These are phyloP conservation scores for Ceratitis capitata DNA, from an alignment of 1,140 invertebrate genomes.

Conservation along the genomic window DNA sequence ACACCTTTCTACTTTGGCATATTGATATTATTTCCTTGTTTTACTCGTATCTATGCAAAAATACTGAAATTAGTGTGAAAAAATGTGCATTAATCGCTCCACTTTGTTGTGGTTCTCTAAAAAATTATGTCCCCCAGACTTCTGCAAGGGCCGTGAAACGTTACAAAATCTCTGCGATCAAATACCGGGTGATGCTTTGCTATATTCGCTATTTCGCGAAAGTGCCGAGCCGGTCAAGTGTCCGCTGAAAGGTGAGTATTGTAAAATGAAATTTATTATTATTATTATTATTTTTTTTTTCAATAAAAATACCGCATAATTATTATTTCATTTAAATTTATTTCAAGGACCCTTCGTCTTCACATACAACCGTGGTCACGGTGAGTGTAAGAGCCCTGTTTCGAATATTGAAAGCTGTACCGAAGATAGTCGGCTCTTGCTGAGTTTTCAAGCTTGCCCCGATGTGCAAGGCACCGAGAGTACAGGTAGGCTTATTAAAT, in stretches of 20 bases:
- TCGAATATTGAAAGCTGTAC: constrained; percentile 91
- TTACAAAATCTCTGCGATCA: constrained; percentile 82
- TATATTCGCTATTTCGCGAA: constrained; percentile 88
- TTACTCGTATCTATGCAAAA: too few species aligned
- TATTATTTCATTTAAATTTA: constrained; percentile 12
- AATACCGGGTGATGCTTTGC: constrained; percentile 86
- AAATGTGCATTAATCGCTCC: constrained; percentile 64
- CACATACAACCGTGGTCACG: constrained; percentile 77
- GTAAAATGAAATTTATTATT: background rate
- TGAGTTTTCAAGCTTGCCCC: constrained; percentile 91
- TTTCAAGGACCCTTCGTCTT: constrained; percentile 66
- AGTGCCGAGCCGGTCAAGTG: constrained; percentile 83
- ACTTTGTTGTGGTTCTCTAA: constrained; percentile 56
- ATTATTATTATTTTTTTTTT: background rate
- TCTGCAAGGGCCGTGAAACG: constrained; percentile 78
- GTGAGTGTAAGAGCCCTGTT: constrained; percentile 83
- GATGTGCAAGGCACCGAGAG: constrained; percentile 87
- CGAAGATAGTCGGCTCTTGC: constrained; percentile 83
- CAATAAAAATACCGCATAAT: background rate
- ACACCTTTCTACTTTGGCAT: background rate
- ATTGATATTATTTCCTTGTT: constrained; percentile 36
- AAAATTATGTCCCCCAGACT: constrained; percentile 73
- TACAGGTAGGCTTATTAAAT: constrained; percentile 77
- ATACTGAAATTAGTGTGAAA: too few species aligned
- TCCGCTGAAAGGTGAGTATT: constrained; percentile 74